Evolutionary conservation across 1,140 invertebrate species (phyloP).

Genomic region (Melitaea cinxia): DNA sequence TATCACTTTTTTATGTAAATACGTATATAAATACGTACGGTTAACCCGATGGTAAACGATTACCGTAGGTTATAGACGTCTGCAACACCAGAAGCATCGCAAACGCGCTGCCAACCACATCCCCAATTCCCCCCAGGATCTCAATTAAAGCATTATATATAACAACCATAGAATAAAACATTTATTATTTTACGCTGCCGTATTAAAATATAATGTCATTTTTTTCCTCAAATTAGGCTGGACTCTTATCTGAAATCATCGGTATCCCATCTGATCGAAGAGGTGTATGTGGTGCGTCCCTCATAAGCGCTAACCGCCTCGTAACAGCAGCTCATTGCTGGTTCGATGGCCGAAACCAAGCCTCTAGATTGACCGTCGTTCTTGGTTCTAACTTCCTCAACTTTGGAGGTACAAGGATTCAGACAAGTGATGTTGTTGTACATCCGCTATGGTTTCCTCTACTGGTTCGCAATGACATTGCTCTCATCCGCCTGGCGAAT

Average conservation of each 20-base stretch:
- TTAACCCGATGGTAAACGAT: no score
- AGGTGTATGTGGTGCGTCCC: conserved; percentile 49
- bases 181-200: not conserved
- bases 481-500: conserved; percentile 51
- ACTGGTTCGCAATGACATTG: conserved; percentile 48
- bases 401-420: conserved; percentile 45
- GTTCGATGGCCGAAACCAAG: conserved; percentile 46
- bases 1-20: no score
- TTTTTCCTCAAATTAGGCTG: conserved; percentile 39
- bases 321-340: conserved; percentile 61
- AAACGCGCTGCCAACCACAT: no score
- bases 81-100: no score
- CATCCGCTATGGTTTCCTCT: conserved; percentile 42
- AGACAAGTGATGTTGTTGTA: conserved; percentile 37
- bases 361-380: conserved; percentile 47
- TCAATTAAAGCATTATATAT: no score
- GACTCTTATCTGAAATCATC: conserved; percentile 43
- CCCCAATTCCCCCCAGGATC: no score
- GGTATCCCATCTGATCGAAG: conserved; percentile 29
- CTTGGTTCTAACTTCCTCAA: conserved; percentile 51
- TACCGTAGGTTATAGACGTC: no score
- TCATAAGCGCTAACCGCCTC: conserved; percentile 37
- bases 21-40: no score
- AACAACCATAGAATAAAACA: no score
- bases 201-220: not conserved